phyloP scores from a whole-genome alignment of 2,888 invertebrate species.

The Hydrotaea cyrtoneurina region DNA sequence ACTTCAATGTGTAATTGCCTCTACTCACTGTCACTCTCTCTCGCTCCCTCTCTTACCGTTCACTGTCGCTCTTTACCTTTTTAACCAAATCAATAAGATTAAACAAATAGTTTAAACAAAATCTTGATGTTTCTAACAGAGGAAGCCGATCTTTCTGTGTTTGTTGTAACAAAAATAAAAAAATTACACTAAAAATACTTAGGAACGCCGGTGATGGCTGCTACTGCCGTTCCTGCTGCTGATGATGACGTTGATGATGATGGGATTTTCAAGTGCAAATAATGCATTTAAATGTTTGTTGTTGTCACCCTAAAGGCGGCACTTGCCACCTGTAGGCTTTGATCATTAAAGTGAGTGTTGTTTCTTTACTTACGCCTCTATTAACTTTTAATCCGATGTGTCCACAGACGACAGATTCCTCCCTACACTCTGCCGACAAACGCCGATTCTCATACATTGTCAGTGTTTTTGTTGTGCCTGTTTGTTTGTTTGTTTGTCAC shows the following conservation, averaged over 20 bases:
- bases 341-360: slow-evolving; percentile 46
- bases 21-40: too few relatives aligned
- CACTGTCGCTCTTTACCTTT: background rate
- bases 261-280: slow-evolving; percentile 64
- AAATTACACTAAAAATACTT: slow-evolving; percentile 17
- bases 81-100: background rate
- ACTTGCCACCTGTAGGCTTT: slow-evolving; percentile 48
- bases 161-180: background rate
- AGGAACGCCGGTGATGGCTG: background rate
- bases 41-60: too few relatives aligned
- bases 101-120: slow-evolving; percentile 6
- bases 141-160: slow-evolving; percentile 10
- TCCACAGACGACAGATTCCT: slow-evolving; percentile 4
- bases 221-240: background rate
- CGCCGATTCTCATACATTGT: background rate
- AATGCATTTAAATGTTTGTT: slow-evolving; percentile 66
- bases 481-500: background rate
- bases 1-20: too few relatives aligned
- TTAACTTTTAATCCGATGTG: slow-evolving; percentile 48
- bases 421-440: background rate
- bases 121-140: slow-evolving; percentile 3
- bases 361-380: slow-evolving; percentile 46
- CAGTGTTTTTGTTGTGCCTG: background rate
- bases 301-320: slow-evolving; percentile 61
- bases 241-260: slow-evolving; percentile 39